Base-by-base conservation (phyloP, 2,888 invertebrate genomes). In the Meliscaeva auricollis region DNA sequence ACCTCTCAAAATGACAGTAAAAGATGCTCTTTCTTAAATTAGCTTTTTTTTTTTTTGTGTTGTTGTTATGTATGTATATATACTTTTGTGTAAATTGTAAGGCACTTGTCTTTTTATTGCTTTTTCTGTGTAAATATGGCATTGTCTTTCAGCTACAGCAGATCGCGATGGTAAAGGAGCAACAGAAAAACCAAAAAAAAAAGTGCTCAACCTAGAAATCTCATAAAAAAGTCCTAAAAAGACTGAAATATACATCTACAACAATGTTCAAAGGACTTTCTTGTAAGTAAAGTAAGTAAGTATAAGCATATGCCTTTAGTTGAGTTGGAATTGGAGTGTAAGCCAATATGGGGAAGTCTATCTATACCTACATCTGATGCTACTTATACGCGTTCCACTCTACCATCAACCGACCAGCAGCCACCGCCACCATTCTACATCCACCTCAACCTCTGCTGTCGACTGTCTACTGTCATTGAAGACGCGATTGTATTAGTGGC, bases 51-150 rank as follows among this genome's bases (percentile, higher is more conserved):
- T 68, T 11, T n/a, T n/a, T n/a, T n/a, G n/a, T n/a, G n/a, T n/a
- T n/a, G n/a, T n/a, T n/a, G n/a, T n/a, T n/a, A n/a, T n/a, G n/a
- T n/a, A n/a, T n/a, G n/a, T n/a, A 9, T 62, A 22, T 62, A 41
- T 54, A 46, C 68, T 60, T 68, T 75, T 75, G 35, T 79, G 80
- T 76, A 76, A 75, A 84, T 72, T 80, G 76, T 75, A 68, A 81
- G 81, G 81, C 81, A 85, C 76, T 85, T 73, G 76, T 77, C 69
- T 76, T 76, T 81, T 85, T 85, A 80, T 76, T 85, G 84, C 84
- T 62, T 72, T 38, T 72, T 56, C 56, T 73, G 72, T 54, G 81
- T 76, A 85, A 81, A 76, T 62, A 85, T 54, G 76, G 52, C 54
- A 38, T 62, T 60, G 46, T 50, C 35, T 38, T 38, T 35, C 22